phyloP scores from a whole-genome alignment of 2,888 invertebrate species.

The Drosophila neonasuta region DNA sequence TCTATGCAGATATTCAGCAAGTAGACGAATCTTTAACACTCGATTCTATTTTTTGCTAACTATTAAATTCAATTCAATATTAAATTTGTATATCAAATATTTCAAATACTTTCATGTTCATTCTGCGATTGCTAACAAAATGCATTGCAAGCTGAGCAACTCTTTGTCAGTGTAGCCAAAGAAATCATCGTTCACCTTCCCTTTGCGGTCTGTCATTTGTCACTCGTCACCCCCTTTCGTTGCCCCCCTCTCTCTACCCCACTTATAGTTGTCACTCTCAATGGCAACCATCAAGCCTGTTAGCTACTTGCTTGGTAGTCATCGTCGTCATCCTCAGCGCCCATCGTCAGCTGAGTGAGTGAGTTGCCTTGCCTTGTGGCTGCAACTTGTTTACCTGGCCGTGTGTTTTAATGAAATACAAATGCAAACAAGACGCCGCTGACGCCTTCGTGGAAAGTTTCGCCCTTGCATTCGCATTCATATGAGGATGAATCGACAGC shows the following conservation, averaged over 20 bases:
- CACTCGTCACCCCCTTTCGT: slow-evolving; percentile 31
- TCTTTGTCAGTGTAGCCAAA: not conserved
- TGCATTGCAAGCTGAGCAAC: not conserved
- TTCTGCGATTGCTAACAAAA: too few relatives aligned
- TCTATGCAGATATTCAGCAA: too few relatives aligned
- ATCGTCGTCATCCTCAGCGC: slow-evolving; percentile 31
- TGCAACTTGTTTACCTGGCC: slow-evolving; percentile 60
- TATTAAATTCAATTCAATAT: too few relatives aligned
- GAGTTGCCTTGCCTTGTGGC: slow-evolving; percentile 22
- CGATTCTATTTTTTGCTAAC: too few relatives aligned
- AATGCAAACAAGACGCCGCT: slow-evolving; percentile 60
- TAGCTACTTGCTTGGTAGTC: slow-evolving; percentile 42
- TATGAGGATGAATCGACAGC: slow-evolving; percentile 5
- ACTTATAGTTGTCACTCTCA: slow-evolving; percentile 20
- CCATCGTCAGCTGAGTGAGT: slow-evolving; percentile 23
- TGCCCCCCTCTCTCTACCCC: not conserved
- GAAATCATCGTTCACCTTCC: slow-evolving; percentile 14
- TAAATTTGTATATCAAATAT: too few relatives aligned
- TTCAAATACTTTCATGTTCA: too few relatives aligned
- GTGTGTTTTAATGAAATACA: slow-evolving; percentile 74
- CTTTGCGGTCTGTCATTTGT: slow-evolving; percentile 37
- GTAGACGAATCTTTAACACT: too few relatives aligned
- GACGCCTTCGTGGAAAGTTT: slow-evolving; percentile 21
- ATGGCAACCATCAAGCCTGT: slow-evolving; percentile 31
- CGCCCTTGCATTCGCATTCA: slow-evolving; percentile 21